A percentile compares a stretch with the other conserved stretches of the same genome.
These are phyloP conservation scores for Theretra japonica DNA, from an alignment of 2,888 invertebrate species.

Conservation along the genomic window DNA sequence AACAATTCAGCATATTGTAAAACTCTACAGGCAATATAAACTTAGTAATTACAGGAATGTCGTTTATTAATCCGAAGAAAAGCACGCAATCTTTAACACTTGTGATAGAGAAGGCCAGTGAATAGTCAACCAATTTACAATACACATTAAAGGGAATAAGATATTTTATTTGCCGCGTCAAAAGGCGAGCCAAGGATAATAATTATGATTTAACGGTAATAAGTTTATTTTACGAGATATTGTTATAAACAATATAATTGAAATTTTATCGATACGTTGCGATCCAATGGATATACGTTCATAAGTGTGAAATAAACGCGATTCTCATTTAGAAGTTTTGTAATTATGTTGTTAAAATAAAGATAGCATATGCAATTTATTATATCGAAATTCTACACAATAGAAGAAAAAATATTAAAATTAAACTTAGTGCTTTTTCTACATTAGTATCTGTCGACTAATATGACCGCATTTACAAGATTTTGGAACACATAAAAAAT, in stretches of 20 bases:
- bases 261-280: not conserved
- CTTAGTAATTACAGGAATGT: no score
- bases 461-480: no score
- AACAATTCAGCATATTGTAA: no score
- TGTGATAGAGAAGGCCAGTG: not conserved
- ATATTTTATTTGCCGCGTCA: conserved; percentile 1
- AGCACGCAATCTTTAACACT: not conserved
- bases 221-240: not conserved
- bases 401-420: no score
- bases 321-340: not conserved
- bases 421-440: no score
- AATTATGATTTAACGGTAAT: conserved; percentile 9
- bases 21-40: no score
- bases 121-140: not conserved
- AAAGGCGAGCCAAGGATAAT: not conserved
- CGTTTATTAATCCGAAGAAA: not conserved
- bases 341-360: not conserved
- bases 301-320: not conserved
- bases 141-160: not conserved
- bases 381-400: not conserved
- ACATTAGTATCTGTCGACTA: no score
- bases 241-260: conserved; percentile 16
- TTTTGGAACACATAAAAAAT: no score
- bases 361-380: not conserved
- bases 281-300: not conserved